Base-by-base conservation (phyloP, 2,888 invertebrate genomes). In the Thysanoteuthis rhombus region DNA sequence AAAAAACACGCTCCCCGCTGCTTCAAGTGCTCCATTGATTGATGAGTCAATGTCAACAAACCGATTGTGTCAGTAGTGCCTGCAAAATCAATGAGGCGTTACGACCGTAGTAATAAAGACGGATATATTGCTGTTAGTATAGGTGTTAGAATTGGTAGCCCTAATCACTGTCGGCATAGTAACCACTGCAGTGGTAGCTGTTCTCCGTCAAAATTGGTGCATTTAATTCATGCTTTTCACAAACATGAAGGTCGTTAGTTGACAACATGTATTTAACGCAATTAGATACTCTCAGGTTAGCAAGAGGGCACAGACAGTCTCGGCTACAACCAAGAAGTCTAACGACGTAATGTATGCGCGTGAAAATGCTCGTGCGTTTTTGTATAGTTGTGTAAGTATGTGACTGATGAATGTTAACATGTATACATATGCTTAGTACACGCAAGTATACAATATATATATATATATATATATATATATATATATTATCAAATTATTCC, bases 291-390 rank as follows among this genome's bases (percentile, higher is more conserved):
- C 38, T 92, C 45, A 45, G 40, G 92, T 92, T 42, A 39, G 45
- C 36, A n/a, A 92, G n/a, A 92, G 92, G 22, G 40, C 75, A 75
- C 75, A n/a, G 75, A n/a, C n/a, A n/a, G 75, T 75, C 75, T 75
- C n/a, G 16, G 75, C 52, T 52, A 52, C 4, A 47, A 16, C 10
- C n/a, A n/a, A 75, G 32, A n/a, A 6, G 75, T n/a, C 36, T 12
- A 16, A 75, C 75, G n/a, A 10, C 2, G n/a, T 16, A 75, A 10
- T n/a, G 32, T 32, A 75, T 75, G n/a, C 12, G n/a, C 16, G 16
- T 75, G 19, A 75, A 75, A 75, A 16, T 75, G 75, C n/a, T 12
- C n/a, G 75, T 36, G 12, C 16, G n/a, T 75, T 36, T 75, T 10
- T n/a, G n/a, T 75, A 16, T 75, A 1, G 22, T n/a, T n/a, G 6